Conservation (phyloP, 2,888 invertebrate species). For the Plagodis dolabraria region DNA sequence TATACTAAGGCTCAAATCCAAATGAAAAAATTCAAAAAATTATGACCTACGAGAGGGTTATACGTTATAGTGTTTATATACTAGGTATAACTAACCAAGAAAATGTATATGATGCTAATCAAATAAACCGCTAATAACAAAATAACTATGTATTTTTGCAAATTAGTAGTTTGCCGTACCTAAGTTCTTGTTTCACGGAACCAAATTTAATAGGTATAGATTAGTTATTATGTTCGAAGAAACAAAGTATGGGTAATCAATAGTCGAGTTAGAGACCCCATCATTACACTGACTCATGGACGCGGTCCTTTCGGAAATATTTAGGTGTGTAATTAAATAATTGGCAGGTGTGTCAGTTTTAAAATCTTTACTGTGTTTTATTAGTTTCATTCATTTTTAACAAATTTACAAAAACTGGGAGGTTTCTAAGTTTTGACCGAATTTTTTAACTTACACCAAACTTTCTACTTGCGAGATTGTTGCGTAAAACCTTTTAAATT, state of each 20-base stretch:
- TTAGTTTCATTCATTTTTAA: no score
- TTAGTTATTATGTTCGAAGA: constrained; percentile 59
- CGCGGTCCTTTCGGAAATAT: constrained; percentile 10
- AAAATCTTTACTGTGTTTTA: no score
- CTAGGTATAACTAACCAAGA: no score
- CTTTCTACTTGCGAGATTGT: no score
- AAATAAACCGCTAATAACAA: constrained; percentile 35
- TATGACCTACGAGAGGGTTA: no score
- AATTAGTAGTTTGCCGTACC: constrained; percentile 43
- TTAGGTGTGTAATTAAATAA: constrained; percentile 14
- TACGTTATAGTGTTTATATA: no score
- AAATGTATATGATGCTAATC: constrained; percentile 9
- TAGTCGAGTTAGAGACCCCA: constrained; percentile 60
- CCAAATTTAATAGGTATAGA: constrained; percentile 23
- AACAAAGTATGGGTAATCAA: constrained; percentile 60
- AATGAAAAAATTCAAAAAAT: no score
- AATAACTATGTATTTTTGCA: constrained; percentile 38
- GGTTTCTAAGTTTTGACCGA: no score
- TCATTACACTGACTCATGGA: constrained; percentile 54
- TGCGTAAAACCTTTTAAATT: no score
- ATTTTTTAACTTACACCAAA: no score
- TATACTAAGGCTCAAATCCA: no score
- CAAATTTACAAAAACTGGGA: no score
- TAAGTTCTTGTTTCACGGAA: constrained; percentile 49
- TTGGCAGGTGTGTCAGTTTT: constrained; percentile 14